A percentile compares a stretch with the other conserved stretches of the same genome.
These are phyloP conservation scores for Thera obeliscata DNA, from an alignment of 2,888 invertebrate genomes.

Conservation along the genomic window DNA sequence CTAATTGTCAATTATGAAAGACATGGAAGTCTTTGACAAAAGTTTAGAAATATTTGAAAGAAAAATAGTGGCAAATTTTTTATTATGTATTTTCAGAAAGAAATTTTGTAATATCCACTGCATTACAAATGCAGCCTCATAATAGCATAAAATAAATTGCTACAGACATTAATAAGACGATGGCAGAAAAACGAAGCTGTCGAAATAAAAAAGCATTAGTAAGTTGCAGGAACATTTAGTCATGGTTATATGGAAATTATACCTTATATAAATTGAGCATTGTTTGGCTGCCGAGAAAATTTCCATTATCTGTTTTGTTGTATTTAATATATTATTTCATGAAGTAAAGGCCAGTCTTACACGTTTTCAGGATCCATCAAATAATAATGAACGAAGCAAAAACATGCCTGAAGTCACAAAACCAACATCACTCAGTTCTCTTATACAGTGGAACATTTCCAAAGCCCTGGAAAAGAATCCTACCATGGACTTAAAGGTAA, in stretches of 20 bases:
- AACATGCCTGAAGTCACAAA: slow-evolving; percentile 15
- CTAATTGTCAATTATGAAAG: background rate
- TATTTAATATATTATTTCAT: too few relatives aligned
- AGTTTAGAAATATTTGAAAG: slow-evolving; percentile 25
- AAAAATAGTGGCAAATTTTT: slow-evolving; percentile 35
- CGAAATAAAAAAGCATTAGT: slow-evolving; percentile 2
- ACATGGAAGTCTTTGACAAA: background rate
- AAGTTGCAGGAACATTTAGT: background rate
- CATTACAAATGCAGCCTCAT: slow-evolving; percentile 22
- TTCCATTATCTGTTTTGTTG: too few relatives aligned
- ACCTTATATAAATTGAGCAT: background rate
- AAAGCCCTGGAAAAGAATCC: slow-evolving; percentile 69
- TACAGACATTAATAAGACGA: slow-evolving; percentile 6
- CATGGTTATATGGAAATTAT: too few relatives aligned
- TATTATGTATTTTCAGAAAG: slow-evolving; percentile 23
- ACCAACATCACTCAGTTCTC: slow-evolving; percentile 59
- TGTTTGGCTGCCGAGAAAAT: background rate
- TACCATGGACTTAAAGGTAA: slow-evolving; percentile 64
- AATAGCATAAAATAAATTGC: slow-evolving; percentile 25
- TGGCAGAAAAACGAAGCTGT: slow-evolving; percentile 14
- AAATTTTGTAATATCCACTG: slow-evolving; percentile 14
- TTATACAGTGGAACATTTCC: slow-evolving; percentile 72
- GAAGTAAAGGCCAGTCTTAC: too few relatives aligned
- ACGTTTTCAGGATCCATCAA: slow-evolving; percentile 24
- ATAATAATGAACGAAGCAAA: background rate